Conservation (phyloP, 1,140 invertebrate genomes). For the Drosophila simulans region DNA sequence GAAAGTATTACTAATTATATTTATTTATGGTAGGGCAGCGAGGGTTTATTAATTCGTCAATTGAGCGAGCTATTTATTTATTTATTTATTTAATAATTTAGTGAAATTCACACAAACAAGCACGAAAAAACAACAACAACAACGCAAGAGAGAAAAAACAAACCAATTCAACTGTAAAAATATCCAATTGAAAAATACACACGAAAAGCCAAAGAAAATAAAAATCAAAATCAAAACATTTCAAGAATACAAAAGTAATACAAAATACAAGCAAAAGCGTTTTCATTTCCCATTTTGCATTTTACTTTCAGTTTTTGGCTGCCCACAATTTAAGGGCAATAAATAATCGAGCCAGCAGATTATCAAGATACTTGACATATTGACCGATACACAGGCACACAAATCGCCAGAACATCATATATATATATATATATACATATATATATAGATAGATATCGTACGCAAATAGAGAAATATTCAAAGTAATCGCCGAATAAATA, state of each 20-base stretch:
- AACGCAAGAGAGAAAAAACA: slow-evolving; percentile 17
- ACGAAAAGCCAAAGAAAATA: slow-evolving; percentile 75
- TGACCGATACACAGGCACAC: slow-evolving; percentile 31
- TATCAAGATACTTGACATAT: slow-evolving; percentile 51
- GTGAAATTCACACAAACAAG: slow-evolving; percentile 61
- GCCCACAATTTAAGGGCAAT: slow-evolving; percentile 29
- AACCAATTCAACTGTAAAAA: slow-evolving; percentile 53
- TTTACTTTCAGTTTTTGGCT: slow-evolving; percentile 18
- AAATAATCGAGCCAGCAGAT: slow-evolving; percentile 28
- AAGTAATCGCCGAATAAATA: slow-evolving; percentile 48
- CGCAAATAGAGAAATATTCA: slow-evolving; percentile 39
- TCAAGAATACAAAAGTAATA: slow-evolving; percentile 41
- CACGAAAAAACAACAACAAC: slow-evolving; percentile 42
- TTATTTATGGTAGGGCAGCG: slow-evolving; percentile 57
- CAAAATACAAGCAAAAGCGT: slow-evolving; percentile 6
- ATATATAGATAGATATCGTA: slow-evolving; percentile 21
- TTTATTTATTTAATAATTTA: slow-evolving; percentile 65
- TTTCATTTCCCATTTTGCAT: slow-evolving; percentile 32
- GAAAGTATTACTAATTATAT: slow-evolving; percentile 71
- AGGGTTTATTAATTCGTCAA: slow-evolving; percentile 56
- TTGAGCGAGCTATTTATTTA: slow-evolving; percentile 58
- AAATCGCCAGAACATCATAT: slow-evolving; percentile 6
- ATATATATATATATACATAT: not conserved
- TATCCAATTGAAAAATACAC: slow-evolving; percentile 38
- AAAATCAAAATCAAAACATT: slow-evolving; percentile 65